Evolutionary conservation across 2,113 vertebrate genomes (phyloP).

Genomic region (Anseranas semipalmata): DNA sequence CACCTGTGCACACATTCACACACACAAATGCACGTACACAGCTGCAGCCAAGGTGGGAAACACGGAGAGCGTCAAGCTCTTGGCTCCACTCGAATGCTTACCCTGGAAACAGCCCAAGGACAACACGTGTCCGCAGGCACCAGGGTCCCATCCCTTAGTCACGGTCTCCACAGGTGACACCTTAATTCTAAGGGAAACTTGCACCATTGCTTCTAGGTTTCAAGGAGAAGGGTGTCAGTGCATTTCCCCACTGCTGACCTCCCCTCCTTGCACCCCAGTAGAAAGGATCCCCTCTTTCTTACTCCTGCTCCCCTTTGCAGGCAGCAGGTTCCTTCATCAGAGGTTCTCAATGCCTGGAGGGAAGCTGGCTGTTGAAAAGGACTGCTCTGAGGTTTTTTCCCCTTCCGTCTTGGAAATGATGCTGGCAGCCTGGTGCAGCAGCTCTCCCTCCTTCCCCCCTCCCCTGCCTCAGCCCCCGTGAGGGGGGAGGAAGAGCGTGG

Average conservation of each 20-base stretch:
- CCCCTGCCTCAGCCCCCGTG: not conserved
- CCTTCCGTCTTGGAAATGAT: not conserved
- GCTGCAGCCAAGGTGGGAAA: not conserved
- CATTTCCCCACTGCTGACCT: not conserved
- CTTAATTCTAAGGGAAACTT: not conserved
- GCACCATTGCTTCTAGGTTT: not conserved
- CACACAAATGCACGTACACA: not conserved
- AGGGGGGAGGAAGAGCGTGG: slow-evolving; percentile 15
- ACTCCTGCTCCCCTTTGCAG: not conserved
- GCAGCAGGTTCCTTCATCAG: not conserved
- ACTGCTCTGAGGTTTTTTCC: not conserved
- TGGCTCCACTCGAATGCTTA: not conserved
- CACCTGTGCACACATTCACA: slow-evolving; percentile 44
- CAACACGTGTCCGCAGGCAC: not conserved
- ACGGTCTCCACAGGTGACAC: accelerated
- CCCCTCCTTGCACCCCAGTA: accelerated
- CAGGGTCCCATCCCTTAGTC: not conserved
- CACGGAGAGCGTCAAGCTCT: not conserved
- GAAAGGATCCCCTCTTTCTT: not conserved
- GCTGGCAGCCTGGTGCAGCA: not conserved
- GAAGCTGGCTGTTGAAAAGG: not conserved
- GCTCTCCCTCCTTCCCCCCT: not conserved
- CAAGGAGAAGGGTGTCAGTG: not conserved
- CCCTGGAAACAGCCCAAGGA: slow-evolving; percentile 4
- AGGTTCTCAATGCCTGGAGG: not conserved